Percentiles rank a stretch among this genome's conserved stretches.
Evolutionary conservation across 2,113 vertebrate genomes (phyloP).

Genomic region (Prunella fulvescens): DNA sequence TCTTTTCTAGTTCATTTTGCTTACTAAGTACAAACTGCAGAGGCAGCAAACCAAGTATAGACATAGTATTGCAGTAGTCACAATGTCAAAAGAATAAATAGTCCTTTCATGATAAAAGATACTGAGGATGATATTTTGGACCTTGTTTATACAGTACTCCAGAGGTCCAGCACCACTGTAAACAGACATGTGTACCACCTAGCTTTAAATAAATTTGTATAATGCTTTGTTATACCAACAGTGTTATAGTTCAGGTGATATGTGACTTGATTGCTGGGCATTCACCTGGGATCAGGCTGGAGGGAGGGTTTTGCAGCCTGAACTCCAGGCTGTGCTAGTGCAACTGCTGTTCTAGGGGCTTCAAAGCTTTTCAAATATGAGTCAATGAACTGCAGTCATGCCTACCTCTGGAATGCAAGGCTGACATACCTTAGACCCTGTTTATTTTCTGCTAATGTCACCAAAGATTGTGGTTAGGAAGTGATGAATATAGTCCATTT

Average conservation of each 20-base stretch:
- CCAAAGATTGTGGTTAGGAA: neutral
- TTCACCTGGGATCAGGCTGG: rapidly evolving
- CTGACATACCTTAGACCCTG: neutral
- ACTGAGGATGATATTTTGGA: neutral
- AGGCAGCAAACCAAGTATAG: neutral
- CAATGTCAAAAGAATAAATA: neutral
- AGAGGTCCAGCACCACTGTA: neutral
- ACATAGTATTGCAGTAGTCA: neutral
- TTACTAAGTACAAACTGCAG: neutral
- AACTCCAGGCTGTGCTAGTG: neutral
- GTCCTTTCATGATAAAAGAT: neutral
- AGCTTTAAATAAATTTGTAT: neutral
- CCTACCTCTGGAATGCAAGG: neutral
- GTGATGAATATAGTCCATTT: neutral
- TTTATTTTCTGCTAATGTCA: neutral
- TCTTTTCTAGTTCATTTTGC: neutral
- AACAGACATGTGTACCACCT: neutral
- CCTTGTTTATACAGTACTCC: neutral
- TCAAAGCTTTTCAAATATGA: neutral
- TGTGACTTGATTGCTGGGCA: neutral
- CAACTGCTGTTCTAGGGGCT: neutral
- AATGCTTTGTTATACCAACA: neutral
- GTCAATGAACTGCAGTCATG: neutral
- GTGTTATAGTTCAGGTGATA: neutral
- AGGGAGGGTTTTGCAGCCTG: neutral